Percentiles rank a stretch among this genome's conserved stretches.
Conservation (phyloP, 2,113 vertebrate species). For the Typhlomys cinereus region DNA sequence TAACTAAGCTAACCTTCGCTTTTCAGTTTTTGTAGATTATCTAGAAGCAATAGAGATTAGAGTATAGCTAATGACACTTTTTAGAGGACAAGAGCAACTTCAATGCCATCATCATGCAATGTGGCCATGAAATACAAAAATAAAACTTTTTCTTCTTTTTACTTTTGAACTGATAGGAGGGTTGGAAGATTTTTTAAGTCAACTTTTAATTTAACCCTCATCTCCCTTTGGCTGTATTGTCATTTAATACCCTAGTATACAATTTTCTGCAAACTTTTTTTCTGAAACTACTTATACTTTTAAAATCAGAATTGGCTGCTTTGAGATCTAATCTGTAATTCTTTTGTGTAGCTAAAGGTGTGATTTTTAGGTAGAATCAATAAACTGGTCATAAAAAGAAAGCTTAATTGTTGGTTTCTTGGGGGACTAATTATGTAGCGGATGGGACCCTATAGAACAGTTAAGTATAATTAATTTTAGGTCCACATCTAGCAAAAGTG, state of each 20-base stretch:
- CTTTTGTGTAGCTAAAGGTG: constrained; percentile 60
- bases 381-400: constrained; percentile 53
- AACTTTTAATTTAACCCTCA: constrained; percentile 20
- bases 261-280: constrained; percentile 44
- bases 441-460: constrained; percentile 65
- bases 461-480: constrained; percentile 68
- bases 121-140: constrained; percentile 30
- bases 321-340: constrained; percentile 56
- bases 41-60: constrained; percentile 39
- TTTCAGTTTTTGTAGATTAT: constrained; percentile 40
- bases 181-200: constrained; percentile 17
- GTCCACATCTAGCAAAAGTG: constrained; percentile 48
- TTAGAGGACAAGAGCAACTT: constrained; percentile 46
- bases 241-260: background rate
- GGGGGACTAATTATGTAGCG: constrained; percentile 64
- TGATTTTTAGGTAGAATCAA: constrained; percentile 46
- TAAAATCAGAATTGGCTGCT: constrained; percentile 39
- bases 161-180: constrained; percentile 17
- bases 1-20: constrained; percentile 29
- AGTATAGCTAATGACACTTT: constrained; percentile 48
- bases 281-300: constrained; percentile 46
- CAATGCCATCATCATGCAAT: background rate
- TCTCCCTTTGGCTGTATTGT: background rate
- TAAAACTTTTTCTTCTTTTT: background rate
- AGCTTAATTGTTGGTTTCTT: constrained; percentile 54